Base-by-base conservation (phyloP, 2,797 vertebrate species). In the Sciurus carolinensis region DNA sequence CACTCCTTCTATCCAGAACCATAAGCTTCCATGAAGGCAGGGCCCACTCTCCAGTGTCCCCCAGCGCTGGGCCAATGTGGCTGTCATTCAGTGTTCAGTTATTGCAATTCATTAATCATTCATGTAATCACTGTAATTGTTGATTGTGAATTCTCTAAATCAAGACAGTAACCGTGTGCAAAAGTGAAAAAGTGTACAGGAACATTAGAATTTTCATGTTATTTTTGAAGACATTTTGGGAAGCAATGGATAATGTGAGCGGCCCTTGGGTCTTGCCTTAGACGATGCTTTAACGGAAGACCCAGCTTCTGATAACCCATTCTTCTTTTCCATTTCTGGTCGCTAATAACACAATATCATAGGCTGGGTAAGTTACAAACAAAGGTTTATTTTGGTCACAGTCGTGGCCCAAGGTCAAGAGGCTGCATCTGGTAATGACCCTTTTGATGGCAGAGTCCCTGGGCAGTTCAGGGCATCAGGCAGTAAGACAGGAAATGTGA, bases 101-200 rank as follows among this genome's bases (percentile, higher is more conserved):
- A 52, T 44, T 62, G 75, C 33, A 87, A 64, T 33, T 50, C 77
- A 81, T 22, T 17, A 77, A 83, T 57, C 76, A 75, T 8, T 44
- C 5, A 0, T 9, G 14, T 6, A 39, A 59, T 64, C 44, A 24
- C 77, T 0, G 0, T 66, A 26, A 54, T 52, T 15, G 5, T 28
- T 36, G 30, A 84, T 26, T 7, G n/a, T 30, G 47, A 81, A 77
- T n/a, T 93, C 59, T 73, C 76, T 57, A 47, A 30, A 90, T 57
- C 36, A 8, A 24, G 33, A 80, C 7, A 73, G 22, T 28, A 72
- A 73, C 30, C 57, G 22, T 59, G 72, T 80, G 59, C 22, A 72
- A 82, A 90, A 52, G 1, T 15, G 0, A 6, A 30, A 76, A 33
- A 50, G 67, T 2, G 3, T 64, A n/a, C 9, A 7, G 57, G 33